Conservation (phyloP, 1,140 invertebrate species). For the Drosophila kohkoa region DNA sequence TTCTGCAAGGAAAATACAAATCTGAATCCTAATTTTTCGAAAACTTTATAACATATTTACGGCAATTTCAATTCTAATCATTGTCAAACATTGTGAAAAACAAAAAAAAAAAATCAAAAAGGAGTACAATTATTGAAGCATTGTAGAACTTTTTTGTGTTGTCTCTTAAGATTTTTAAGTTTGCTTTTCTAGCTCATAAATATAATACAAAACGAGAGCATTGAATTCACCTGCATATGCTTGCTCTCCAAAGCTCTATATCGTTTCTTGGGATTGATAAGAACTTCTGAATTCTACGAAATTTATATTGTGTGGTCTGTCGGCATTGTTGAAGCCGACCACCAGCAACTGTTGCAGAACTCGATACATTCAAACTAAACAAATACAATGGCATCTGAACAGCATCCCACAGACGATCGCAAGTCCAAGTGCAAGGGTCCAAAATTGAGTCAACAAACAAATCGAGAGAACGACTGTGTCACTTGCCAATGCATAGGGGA, state of each 20-base stretch:
- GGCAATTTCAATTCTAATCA: no score
- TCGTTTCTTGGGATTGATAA: slow-evolving; percentile 1
- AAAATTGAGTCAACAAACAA: slow-evolving; percentile 69
- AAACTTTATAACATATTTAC: no score
- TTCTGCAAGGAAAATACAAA: no score
- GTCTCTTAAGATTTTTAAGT: no score
- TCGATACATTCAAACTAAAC: slow-evolving; percentile 57
- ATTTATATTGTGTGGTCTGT: slow-evolving; percentile 69
- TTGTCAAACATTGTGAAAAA: no score
- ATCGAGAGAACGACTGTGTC: slow-evolving; percentile 13
- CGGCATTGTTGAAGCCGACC: slow-evolving; percentile 71
- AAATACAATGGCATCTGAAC: slow-evolving; percentile 19
- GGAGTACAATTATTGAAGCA: no score
- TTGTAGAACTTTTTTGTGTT: no score
- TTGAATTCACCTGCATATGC: not conserved
- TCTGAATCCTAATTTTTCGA: no score
- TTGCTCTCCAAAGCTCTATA: not conserved
- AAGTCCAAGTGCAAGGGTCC: slow-evolving; percentile 34
- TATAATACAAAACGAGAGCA: no score
- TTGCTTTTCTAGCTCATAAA: no score
- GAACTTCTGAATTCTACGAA: slow-evolving; percentile 33
- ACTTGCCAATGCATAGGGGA: slow-evolving; percentile 41
- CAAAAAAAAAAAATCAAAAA: no score
- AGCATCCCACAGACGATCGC: slow-evolving; percentile 7
- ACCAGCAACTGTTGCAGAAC: slow-evolving; percentile 64